A percentile compares a stretch with the other conserved stretches of the same genome.
Conservation (phyloP, 2,797 vertebrate species). For the Anomalospiza imberbis region DNA sequence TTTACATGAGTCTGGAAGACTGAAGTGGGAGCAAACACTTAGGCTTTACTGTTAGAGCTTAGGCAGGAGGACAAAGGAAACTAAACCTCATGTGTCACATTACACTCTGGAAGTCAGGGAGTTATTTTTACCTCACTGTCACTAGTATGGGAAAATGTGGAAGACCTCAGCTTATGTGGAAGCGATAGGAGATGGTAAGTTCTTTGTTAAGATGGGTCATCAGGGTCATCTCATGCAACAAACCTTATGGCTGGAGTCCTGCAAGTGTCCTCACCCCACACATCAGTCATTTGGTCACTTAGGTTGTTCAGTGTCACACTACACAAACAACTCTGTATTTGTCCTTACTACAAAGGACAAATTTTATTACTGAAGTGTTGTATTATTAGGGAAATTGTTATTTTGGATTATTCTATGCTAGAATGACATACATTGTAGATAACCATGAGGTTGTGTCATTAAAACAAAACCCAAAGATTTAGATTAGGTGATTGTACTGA, state of each 20-base stretch:
- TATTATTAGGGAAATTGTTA: neutral
- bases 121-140: conserved; percentile 21
- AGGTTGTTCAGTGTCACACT: neutral
- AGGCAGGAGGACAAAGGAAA: neutral
- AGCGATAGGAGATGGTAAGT: neutral
- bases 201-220: neutral
- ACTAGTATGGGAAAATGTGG: neutral
- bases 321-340: neutral
- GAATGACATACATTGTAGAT: neutral
- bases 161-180: neutral
- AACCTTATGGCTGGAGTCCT: neutral
- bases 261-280: neutral
- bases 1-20: neutral
- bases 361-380: neutral
- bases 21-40: neutral
- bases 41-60: neutral
- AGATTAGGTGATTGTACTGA: neutral
- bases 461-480: neutral
- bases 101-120: neutral
- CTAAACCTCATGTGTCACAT: neutral
- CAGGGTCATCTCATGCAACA: neutral
- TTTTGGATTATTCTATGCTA: neutral
- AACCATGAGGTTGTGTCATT: neutral
- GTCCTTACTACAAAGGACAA: neutral
- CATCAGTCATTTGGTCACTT: accelerated